Evolutionary conservation across 2,113 vertebrate genomes (phyloP), one percentile per base, ranked within the genome.

Genomic region (Blennius ocellaris): DNA sequence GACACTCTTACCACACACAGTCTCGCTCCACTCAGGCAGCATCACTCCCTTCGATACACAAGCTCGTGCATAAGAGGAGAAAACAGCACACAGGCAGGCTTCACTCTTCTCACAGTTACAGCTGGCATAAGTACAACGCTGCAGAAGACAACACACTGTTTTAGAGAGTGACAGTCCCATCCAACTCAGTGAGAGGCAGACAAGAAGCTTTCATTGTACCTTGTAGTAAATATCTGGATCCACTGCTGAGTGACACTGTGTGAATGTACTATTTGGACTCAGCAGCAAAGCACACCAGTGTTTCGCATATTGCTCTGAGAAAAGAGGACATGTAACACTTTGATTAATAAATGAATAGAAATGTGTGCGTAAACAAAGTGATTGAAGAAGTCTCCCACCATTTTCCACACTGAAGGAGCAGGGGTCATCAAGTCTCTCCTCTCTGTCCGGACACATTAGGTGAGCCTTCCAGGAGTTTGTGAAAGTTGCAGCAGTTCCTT

Each of bases 401-500:
- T 93, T 99, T 90, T 99, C 96, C 30, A 95, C 81, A 77, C 92
- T 99, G 71, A 98, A 92, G 60, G 95, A 92, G 70, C 98, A 99
- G n/a, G 98, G 97, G 52, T 99, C 94, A 3, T 97, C 96, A 62
- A 96, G 87, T 52, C 93, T 94, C 40, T 97, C 95, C 8, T 0
- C 40, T 17, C 65, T 89, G 89, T 98, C 94, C 0, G 0, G 9
- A 36, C 97, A 99, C 82, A 80, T 94, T 8, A 87, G 40, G 57
- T 94, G 96, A 16, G 93, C 89, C 89, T 98, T 99, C 98, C 98
- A 99, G 0, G 94, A 93, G 80, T 98, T 99, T 70, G 92, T 94
- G 43, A 99, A 99, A 30, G 94, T 76, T 8, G 94, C 83, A 0
- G 95, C 94, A 5, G 95, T 99, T 71, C 96, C 97, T 86, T 99